These are phyloP conservation scores for Cheilinus undulatus DNA, from an alignment of 2,113 vertebrate species.

Conservation along the genomic window DNA sequence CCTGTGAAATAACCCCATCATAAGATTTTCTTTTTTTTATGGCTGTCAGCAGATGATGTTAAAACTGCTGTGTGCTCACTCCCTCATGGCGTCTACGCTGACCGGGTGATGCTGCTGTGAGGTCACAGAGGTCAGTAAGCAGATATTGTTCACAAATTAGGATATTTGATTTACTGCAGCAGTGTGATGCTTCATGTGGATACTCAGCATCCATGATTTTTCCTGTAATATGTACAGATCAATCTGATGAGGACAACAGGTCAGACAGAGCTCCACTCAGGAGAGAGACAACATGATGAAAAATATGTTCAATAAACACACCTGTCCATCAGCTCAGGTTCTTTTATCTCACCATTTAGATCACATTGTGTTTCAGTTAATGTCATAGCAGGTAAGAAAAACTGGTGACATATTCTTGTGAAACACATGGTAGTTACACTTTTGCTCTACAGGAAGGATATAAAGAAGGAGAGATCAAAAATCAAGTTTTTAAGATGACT, in stretches of 20 bases:
- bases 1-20: conserved; percentile 61
- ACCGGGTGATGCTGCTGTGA: neutral
- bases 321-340: neutral
- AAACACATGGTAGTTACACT: no score
- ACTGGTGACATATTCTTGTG: no score
- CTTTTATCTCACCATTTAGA: no score
- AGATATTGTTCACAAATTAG: neutral
- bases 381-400: no score
- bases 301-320: conserved; percentile 5
- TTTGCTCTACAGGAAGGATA: no score
- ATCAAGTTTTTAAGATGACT: no score
- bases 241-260: neutral
- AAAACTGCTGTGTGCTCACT: conserved; percentile 7
- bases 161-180: neutral
- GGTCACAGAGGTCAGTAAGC: conserved; percentile 16
- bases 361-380: no score
- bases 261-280: neutral
- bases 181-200: conserved; percentile 4
- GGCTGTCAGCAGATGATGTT: conserved; percentile 22
- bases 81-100: neutral
- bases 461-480: no score
- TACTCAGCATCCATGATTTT: neutral
- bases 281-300: neutral
- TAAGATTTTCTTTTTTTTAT: conserved; percentile 28
- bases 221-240: neutral